phyloP scores from a whole-genome alignment of 2,888 invertebrate genomes.

The Callinectes sapidus region DNA sequence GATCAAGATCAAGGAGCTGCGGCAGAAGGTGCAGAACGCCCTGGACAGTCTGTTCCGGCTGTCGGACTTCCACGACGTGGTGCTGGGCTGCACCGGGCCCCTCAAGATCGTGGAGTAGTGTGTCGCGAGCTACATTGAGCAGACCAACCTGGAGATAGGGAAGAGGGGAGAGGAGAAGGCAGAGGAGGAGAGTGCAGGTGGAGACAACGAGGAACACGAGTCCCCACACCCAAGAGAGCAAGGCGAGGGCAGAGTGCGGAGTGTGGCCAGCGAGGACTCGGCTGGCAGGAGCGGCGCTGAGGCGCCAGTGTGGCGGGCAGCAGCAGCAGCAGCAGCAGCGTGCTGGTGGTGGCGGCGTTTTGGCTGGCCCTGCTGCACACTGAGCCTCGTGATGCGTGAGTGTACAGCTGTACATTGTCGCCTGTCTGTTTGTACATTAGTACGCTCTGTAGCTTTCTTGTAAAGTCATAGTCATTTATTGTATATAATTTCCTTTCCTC shows the following conservation, averaged over 20 bases:
- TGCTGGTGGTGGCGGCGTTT: background rate
- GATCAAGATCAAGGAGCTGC: conserved; percentile 69
- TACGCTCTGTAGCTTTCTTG: conserved; percentile 50
- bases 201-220: background rate
- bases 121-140: conserved; percentile 65
- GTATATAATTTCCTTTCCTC: conserved; percentile 42
- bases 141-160: conserved; percentile 33
- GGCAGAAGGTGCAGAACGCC: conserved; percentile 71
- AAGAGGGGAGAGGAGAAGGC: conserved; percentile 23
- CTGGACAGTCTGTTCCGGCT: conserved; percentile 64
- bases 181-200: background rate
- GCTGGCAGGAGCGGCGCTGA: background rate
- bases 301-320: background rate
- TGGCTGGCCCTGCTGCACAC: background rate
- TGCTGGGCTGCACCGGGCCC: conserved; percentile 66
- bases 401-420: conserved; percentile 49
- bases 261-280: background rate
- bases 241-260: background rate
- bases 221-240: background rate
- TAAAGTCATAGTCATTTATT: conserved; percentile 62
- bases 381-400: conserved; percentile 16
- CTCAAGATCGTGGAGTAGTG: conserved; percentile 67
- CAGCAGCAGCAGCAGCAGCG: background rate
- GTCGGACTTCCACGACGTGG: conserved; percentile 65
- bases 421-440: conserved; percentile 54